Conservation (phyloP, 2,888 invertebrate genomes). For the Dicycla oo region DNA sequence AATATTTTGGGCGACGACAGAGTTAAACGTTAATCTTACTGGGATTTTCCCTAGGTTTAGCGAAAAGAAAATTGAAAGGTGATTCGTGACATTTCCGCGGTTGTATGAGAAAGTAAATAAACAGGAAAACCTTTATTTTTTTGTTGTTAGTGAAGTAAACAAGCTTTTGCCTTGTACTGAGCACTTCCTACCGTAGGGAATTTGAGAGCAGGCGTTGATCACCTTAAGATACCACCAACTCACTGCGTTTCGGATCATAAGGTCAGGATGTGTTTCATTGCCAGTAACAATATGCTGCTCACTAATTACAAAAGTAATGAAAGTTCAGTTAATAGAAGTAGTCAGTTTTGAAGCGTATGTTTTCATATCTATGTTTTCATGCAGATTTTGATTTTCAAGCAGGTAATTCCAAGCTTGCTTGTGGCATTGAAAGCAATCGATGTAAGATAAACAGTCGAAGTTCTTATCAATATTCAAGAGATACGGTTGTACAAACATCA, state of each 20-base stretch:
- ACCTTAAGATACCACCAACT: neutral
- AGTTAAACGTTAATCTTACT: neutral
- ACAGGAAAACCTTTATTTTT: neutral
- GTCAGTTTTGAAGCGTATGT: neutral
- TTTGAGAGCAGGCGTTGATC: neutral
- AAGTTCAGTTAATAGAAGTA: neutral
- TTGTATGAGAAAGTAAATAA: neutral
- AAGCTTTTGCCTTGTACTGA: neutral
- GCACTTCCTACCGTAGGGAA: neutral
- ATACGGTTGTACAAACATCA: neutral
- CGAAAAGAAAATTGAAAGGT: neutral
- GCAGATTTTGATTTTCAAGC: neutral
- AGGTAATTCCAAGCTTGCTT: neutral
- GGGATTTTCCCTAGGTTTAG: neutral
- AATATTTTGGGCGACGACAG: constrained; percentile 10
- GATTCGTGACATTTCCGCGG: neutral
- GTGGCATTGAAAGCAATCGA: neutral
- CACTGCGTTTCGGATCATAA: neutral
- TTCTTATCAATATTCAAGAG: constrained; percentile 3
- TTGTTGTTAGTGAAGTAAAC: neutral
- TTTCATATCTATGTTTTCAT: neutral
- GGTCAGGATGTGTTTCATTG: neutral
- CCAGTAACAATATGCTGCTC: neutral
- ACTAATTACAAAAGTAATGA: neutral
- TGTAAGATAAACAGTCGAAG: constrained; percentile 5